phyloP scores from a whole-genome alignment of 2,113 vertebrate species.

The Okapia johnstoni region DNA sequence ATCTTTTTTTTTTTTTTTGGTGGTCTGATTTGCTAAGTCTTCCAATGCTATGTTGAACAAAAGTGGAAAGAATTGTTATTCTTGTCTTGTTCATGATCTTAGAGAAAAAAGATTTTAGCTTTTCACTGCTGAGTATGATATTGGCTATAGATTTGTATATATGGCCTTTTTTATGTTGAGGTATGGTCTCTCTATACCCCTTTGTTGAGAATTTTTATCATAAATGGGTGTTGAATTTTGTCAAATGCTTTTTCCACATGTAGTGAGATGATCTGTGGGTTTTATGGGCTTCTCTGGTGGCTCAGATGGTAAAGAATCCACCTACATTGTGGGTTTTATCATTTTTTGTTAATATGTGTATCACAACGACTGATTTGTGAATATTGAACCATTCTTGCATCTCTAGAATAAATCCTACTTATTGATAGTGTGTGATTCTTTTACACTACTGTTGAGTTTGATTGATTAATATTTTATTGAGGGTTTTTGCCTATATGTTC shows the following conservation, averaged over 20 bases:
- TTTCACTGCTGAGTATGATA: not conserved
- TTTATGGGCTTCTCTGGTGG: not conserved
- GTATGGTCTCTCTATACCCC: not conserved
- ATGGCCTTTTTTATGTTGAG: not conserved
- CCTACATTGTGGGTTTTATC: not conserved
- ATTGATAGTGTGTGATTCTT: not conserved
- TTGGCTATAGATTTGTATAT: not conserved
- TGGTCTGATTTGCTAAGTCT: not conserved
- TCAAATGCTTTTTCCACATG: not conserved
- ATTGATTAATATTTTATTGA: not conserved
- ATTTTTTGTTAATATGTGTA: not conserved
- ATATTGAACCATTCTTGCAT: not conserved
- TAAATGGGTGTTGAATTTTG: not conserved
- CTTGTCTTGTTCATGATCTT: not conserved
- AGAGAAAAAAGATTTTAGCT: not conserved
- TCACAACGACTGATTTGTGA: not conserved
- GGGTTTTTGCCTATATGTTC: not conserved
- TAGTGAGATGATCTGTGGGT: not conserved
- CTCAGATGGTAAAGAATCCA: not conserved
- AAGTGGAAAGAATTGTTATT: not conserved
- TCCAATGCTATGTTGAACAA: not conserved
- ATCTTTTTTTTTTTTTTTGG: not conserved
- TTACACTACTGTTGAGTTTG: not conserved
- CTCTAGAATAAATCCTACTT: not conserved
- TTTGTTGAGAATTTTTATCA: not conserved